Evolutionary conservation across 2,113 vertebrate genomes (phyloP), one percentile per base, ranked within the genome.

Genomic region (Ptychochromis oligacanthus): DNA sequence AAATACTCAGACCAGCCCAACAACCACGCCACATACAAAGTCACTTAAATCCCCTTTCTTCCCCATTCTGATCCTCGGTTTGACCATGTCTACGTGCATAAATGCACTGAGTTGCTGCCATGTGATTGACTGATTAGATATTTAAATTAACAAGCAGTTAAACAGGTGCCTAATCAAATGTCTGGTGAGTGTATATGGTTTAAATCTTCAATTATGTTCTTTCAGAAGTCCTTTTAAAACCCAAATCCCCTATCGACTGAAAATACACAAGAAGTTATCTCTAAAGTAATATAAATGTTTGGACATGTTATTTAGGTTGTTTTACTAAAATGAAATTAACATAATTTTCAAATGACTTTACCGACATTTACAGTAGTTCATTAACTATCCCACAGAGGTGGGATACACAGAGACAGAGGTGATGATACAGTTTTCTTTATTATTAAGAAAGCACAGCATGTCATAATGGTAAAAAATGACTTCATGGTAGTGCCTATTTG

Each of bases 371-470:
- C 28, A 1, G 20, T 67, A n/a, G 28, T 52, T 78, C 1, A 81
- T 40, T 46, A 31, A 64, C 75, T 36, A 80, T 82, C 7, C 20
- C 17, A 54, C 43, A 78, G 14, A n/a, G n/a, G n/a, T n/a, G n/a
- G n/a, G n/a, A n/a, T n/a, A n/a, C 55, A 5, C 80, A 76, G 9
- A 83, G 20, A 86, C 40, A 7, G 26, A 72, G 13, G 52, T 75
- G 55, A 61, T 65, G 77, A 83, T 49, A 75, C 34, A 70, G 65
- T 62, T 79, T 84, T 79, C 49, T 94, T 93, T 91, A 91, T 91
- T 93, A 77, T 22, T 87, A 86, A 82, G 46, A 90, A 81, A 87
- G 61, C 34, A 18, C 34, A 74, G 54, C 56, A 87, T 77, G 74
- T 76, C 60, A 54, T 81, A 46, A 76, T 81, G 54, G 79, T 90